phyloP scores from a whole-genome alignment of 2,113 vertebrate genomes.

The Gadus macrocephalus region DNA sequence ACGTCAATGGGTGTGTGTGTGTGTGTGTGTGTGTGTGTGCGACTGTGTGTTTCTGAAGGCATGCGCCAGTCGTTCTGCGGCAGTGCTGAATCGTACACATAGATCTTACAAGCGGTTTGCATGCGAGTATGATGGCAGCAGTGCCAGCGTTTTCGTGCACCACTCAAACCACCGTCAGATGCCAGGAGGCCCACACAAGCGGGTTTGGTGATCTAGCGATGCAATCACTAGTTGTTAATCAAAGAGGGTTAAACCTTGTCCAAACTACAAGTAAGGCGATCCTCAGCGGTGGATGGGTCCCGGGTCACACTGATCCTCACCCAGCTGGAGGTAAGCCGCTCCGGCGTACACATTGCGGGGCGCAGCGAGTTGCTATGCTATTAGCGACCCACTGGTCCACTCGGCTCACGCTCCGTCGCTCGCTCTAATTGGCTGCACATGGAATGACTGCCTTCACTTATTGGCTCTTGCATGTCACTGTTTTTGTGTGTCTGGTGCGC shows the following conservation, averaged over 20 bases:
- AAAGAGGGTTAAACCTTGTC: too few relatives aligned
- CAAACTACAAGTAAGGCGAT: too few relatives aligned
- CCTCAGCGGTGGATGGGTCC: too few relatives aligned
- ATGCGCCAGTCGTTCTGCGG: conserved; percentile 39
- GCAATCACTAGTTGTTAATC: too few relatives aligned
- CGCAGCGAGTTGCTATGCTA: background rate
- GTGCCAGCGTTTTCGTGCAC: background rate
- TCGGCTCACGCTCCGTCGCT: conserved; percentile 39
- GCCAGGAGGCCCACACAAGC: too few relatives aligned
- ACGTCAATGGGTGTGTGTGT: background rate
- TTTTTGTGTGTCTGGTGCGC: conserved; percentile 35
- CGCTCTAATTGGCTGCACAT: conserved; percentile 67
- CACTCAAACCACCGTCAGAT: too few relatives aligned
- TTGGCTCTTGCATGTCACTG: conserved; percentile 72
- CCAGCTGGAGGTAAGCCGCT: too few relatives aligned
- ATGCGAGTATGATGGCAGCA: conserved; percentile 42
- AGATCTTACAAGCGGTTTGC: conserved; percentile 34
- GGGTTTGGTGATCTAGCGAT: too few relatives aligned
- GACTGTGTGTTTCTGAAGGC: conserved; percentile 6
- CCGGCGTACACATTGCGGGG: background rate
- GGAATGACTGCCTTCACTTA: conserved; percentile 68
- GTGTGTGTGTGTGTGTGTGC: conserved; percentile 14
- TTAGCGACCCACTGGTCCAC: conserved; percentile 18
- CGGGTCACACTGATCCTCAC: too few relatives aligned
- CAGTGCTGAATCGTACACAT: conserved; percentile 40